Evolutionary conservation across 2,113 vertebrate species (phyloP).

Genomic region (Corythaeola cristata): DNA sequence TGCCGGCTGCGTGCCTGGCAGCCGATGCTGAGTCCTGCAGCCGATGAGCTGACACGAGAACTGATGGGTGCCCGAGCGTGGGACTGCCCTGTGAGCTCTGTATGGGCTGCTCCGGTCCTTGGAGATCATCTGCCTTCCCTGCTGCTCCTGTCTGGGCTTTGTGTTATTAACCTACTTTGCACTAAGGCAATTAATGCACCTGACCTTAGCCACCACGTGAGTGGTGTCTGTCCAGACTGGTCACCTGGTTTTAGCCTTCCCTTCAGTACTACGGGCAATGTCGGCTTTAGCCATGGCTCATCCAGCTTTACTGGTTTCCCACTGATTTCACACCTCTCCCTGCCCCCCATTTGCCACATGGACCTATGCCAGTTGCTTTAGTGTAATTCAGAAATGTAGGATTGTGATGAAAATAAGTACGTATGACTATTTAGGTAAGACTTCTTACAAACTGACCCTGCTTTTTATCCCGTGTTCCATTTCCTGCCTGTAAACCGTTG

Average conservation of each 20-base stretch:
- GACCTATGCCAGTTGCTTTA: background rate
- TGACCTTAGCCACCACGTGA: background rate
- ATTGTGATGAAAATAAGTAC: background rate
- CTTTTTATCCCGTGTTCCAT: background rate
- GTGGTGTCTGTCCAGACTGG: background rate
- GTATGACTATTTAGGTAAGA: background rate
- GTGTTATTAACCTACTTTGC: constrained; percentile 2
- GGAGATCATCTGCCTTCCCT: background rate
- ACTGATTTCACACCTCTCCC: background rate
- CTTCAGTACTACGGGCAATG: too few relatives aligned
- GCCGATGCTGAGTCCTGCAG: background rate
- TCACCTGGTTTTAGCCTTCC: background rate
- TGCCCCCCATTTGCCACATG: background rate
- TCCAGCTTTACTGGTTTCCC: background rate
- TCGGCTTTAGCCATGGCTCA: background rate
- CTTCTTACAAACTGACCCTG: background rate
- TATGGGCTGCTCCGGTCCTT: background rate
- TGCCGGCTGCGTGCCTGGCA: background rate
- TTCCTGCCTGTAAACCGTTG: background rate
- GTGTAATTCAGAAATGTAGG: background rate
- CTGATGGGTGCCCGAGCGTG: background rate
- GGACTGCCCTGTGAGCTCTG: background rate
- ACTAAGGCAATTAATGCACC: background rate
- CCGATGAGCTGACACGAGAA: background rate
- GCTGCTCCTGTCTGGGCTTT: background rate